phyloP scores from a whole-genome alignment of 2,113 vertebrate species.

The Chionis minor region DNA sequence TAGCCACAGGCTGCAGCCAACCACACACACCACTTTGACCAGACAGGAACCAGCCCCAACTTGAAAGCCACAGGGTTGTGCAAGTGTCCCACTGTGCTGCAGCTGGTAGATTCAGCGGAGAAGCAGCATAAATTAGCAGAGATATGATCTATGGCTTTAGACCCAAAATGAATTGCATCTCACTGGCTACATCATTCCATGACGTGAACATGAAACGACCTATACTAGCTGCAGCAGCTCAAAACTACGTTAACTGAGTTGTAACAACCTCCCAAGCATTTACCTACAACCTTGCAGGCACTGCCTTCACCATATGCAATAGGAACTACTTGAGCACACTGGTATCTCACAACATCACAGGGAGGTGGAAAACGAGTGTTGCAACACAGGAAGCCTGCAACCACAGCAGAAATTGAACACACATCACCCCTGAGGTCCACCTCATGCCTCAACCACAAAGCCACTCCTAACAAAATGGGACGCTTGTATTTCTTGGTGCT shows the following conservation, averaged over 20 bases:
- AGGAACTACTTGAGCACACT: neutral
- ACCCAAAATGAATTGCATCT: neutral
- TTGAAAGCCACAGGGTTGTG: neutral
- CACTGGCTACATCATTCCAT: neutral
- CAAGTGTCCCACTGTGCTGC: neutral
- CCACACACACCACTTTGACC: neutral
- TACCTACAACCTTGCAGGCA: neutral
- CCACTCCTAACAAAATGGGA: neutral
- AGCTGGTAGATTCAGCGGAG: neutral
- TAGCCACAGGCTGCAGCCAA: neutral
- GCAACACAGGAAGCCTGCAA: neutral
- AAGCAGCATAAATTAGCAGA: neutral
- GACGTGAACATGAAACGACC: neutral
- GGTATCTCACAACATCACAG: neutral
- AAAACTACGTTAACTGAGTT: neutral
- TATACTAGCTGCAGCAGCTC: neutral
- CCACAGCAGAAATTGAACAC: neutral
- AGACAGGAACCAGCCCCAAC: neutral
- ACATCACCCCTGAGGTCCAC: neutral
- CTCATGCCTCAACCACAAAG: neutral
- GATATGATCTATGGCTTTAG: neutral
- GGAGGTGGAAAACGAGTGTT: neutral
- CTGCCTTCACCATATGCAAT: neutral
- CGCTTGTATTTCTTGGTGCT: neutral
- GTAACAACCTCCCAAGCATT: neutral